A percentile compares a stretch with the other conserved stretches of the same genome.
Evolutionary conservation across 2,797 vertebrate species (phyloP).

Genomic region (Bufotes viridis): DNA sequence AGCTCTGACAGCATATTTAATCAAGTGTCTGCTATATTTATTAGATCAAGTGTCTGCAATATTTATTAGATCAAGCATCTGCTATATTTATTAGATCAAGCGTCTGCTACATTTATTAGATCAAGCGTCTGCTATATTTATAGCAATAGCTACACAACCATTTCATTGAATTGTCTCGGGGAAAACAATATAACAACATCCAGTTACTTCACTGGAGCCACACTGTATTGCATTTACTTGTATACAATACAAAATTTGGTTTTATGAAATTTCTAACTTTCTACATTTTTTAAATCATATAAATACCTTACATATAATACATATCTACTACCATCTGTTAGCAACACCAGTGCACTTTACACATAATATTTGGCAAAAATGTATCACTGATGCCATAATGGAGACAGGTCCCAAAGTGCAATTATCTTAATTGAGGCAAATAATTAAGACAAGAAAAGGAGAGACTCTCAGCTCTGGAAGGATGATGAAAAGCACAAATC

Average conservation of each 20-base stretch:
- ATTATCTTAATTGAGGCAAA: conserved; percentile 3
- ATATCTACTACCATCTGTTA: not conserved
- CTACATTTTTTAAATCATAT: too few relatives aligned
- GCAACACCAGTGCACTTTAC: not conserved
- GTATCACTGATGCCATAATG: not conserved
- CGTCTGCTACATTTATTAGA: not conserved
- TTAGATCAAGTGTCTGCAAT: too few relatives aligned
- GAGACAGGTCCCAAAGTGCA: not conserved
- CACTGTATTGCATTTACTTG: not conserved
- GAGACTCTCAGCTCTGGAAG: not conserved
- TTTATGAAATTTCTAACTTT: not conserved
- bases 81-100: too few relatives aligned
- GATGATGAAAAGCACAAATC: not conserved
- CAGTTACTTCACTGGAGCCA: not conserved
- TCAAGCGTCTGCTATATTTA: not conserved
- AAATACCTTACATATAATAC: not conserved
- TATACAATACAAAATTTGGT: not conserved
- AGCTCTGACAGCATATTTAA: not conserved
- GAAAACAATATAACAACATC: not conserved
- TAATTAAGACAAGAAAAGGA: conserved; percentile 11
- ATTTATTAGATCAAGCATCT: too few relatives aligned
- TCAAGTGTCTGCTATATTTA: too few relatives aligned
- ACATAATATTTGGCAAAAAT: not conserved
- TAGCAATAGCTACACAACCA: not conserved
- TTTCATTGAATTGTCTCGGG: not conserved